These are phyloP conservation scores for Coryphaenoides rupestris DNA, from an alignment of 2,113 vertebrate genomes.

Conservation along the genomic window DNA sequence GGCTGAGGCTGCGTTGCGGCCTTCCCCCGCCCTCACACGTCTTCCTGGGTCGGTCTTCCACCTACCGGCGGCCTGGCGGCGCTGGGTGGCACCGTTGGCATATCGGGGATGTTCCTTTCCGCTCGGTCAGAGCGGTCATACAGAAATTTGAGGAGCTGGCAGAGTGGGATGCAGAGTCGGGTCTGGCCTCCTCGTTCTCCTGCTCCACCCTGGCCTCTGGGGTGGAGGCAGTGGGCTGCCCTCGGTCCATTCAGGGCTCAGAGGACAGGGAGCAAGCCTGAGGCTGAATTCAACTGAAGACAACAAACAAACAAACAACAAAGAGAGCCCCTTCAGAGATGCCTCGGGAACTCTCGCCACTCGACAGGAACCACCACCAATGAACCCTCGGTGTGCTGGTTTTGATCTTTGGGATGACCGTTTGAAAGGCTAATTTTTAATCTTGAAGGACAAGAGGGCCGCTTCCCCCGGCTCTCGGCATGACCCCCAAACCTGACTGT, in stretches of 20 bases:
- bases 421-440: slow-evolving; percentile 65
- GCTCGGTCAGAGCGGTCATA: slow-evolving; percentile 51
- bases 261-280: neutral
- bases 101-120: slow-evolving; percentile 47
- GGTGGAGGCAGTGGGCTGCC: slow-evolving; percentile 9
- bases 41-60: slow-evolving; percentile 53
- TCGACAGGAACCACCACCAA: slow-evolving; percentile 16
- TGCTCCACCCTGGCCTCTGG: slow-evolving; percentile 40
- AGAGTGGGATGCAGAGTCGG: slow-evolving; percentile 46
- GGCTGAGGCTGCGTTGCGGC: slow-evolving; percentile 53
- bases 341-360: neutral
- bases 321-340: too few species aligned
- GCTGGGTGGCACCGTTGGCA: slow-evolving; percentile 35
- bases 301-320: too few species aligned
- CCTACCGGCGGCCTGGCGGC: slow-evolving; percentile 42
- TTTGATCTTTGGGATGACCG: slow-evolving; percentile 44
- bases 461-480: slow-evolving; percentile 42
- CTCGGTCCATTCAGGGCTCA: neutral
- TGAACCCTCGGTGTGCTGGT: slow-evolving; percentile 11
- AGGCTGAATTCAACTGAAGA: neutral
- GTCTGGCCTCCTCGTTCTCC: slow-evolving; percentile 46
- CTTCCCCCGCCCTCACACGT: slow-evolving; percentile 58
- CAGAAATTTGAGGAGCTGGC: slow-evolving; percentile 66
- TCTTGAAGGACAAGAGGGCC: slow-evolving; percentile 30
- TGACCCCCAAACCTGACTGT: slow-evolving; percentile 52